A percentile compares a stretch with the other conserved stretches of the same genome.
Conservation (phyloP, 2,113 vertebrate species). For the Myotis lucifugus region DNA sequence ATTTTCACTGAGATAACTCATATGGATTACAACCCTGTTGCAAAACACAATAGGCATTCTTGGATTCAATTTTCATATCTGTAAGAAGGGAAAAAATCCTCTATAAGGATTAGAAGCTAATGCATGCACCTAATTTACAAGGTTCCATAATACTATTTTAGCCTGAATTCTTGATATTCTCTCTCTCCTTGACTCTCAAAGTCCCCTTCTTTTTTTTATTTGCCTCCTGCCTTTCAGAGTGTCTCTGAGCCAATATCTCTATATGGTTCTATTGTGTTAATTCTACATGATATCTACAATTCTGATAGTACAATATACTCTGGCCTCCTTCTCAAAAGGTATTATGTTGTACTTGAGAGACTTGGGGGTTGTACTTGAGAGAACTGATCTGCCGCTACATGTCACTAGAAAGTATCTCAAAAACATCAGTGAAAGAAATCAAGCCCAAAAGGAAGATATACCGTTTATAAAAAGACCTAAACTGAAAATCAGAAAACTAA, state of each 20-base stretch:
- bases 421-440: background rate
- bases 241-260: background rate
- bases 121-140: background rate
- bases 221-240: background rate
- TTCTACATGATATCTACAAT: background rate
- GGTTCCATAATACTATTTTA: background rate
- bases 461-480: constrained; percentile 8
- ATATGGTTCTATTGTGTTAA: background rate
- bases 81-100: background rate
- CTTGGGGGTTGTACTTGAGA: background rate
- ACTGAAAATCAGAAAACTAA: background rate
- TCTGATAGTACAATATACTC: background rate
- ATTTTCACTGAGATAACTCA: background rate
- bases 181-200: background rate
- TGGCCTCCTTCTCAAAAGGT: background rate
- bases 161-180: background rate
- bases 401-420: background rate
- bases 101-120: background rate
- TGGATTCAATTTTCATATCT: background rate
- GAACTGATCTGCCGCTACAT: background rate
- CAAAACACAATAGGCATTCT: background rate
- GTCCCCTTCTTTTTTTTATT: background rate
- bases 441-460: background rate
- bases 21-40: background rate
- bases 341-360: background rate